Conservation (phyloP, 2,888 invertebrate species). For the Lumbricus terrestris region DNA sequence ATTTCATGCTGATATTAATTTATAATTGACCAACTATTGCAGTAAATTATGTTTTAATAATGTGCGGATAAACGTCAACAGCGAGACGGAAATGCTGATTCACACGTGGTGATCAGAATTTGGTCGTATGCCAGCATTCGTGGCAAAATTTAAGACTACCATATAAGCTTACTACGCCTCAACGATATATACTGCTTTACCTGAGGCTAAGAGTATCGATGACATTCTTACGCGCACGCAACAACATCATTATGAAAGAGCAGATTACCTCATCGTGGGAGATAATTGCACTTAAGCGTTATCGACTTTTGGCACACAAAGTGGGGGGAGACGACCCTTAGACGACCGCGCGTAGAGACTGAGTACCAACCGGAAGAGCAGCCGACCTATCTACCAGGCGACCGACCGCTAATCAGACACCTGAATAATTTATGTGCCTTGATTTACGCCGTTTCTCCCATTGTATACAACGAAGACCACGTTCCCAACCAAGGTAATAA, state of each 20-base stretch:
- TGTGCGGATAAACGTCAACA: neutral
- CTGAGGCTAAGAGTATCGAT: neutral
- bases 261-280: neutral
- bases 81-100: neutral
- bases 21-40: too few relatives aligned
- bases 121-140: neutral
- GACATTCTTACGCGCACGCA: neutral
- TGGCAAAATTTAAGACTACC: neutral
- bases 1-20: too few relatives aligned
- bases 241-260: neutral
- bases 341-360: neutral
- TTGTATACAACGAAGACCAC: neutral
- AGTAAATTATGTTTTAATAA: too few relatives aligned
- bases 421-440: neutral
- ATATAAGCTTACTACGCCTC: neutral
- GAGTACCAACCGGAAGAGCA: too few relatives aligned
- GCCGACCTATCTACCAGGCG: neutral
- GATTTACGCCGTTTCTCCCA: neutral
- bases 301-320: neutral
- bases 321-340: conserved; percentile 3
- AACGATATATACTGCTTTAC: neutral
- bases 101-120: neutral
- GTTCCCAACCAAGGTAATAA: neutral
- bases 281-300: neutral
- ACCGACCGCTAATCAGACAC: neutral